Evolutionary conservation across 2,797 vertebrate genomes (phyloP).

Genomic region (Arremon brunneinucha): DNA sequence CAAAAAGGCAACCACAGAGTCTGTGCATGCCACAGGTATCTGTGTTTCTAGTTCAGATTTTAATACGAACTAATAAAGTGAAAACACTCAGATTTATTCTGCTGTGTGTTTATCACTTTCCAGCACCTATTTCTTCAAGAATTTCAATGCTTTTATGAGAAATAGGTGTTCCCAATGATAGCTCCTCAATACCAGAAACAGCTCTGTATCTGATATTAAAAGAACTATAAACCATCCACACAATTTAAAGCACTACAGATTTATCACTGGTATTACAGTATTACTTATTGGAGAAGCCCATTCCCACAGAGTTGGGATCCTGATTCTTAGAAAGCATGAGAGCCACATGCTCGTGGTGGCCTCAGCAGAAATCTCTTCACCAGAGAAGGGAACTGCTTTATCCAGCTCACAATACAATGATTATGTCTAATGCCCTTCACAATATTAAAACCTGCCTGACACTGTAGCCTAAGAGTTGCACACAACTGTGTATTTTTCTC

Average conservation of each 20-base stretch:
- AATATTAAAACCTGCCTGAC: neutral
- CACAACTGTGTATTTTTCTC: neutral
- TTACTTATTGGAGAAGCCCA: neutral
- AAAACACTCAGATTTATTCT: neutral
- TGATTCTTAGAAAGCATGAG: neutral
- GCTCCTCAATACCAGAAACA: neutral
- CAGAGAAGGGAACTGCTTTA: neutral
- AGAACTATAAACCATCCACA: neutral
- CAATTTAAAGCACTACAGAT: neutral
- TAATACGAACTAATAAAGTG: neutral
- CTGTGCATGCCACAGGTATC: neutral
- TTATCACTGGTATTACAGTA: neutral
- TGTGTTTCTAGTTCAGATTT: neutral
- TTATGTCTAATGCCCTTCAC: accelerated
- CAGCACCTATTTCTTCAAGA: neutral
- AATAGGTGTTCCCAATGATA: neutral
- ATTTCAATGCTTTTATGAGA: neutral
- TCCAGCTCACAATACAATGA: neutral
- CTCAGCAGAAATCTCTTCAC: neutral
- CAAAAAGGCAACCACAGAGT: neutral
- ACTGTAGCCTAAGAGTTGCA: neutral
- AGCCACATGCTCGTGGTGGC: accelerated
- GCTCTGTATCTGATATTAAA: neutral
- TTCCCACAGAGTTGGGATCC: neutral
- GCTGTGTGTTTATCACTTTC: neutral